Base-by-base conservation (phyloP, 2,888 invertebrate species). In the Hirtodrosophila histrioides region DNA sequence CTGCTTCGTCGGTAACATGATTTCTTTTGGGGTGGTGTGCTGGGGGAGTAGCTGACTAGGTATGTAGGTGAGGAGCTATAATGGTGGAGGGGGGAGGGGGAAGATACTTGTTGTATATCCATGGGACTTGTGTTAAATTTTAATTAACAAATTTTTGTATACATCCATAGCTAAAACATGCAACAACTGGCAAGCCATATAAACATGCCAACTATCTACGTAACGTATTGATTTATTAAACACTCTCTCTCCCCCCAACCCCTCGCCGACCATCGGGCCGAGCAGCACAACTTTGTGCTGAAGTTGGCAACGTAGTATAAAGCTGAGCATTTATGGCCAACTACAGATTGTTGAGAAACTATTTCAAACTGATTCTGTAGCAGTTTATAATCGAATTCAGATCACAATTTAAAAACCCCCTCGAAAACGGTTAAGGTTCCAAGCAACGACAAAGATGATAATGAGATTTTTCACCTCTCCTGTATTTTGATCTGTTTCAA, bases 71-170 rank as follows among this genome's bases (percentile, higher is more conserved):
- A n/a, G n/a, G n/a, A n/a, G n/a, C n/a, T n/a, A n/a, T n/a, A n/a
- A n/a, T n/a, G n/a, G n/a, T 40, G 3, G n/a, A 8, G 36, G 12
- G 11, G 29, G 7, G 43, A n/a, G 44, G 9, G 27, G 29, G 3
- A 7, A 4, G 27, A 27, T 23, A 36, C 6, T 45, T 51, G 17
- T 17, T 17, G 17, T 51, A 54, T 49, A 36, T 45, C 49, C 53
- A 56, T 49, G 46, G 46, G 63, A 68, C 71, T 56, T 69, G 83
- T 75, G 80, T 86, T 75, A 69, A 60, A 53, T 71, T 51, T 53
- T 55, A 72, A 83, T 83, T 69, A 80, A 64, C 84, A 72, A 60
- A 67, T 56, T 43, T 55, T 39, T 57, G 27, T 24, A 10, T 43
- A 9, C 17, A 27, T 10, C 37, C 27, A 33, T 31, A 40, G 27